Base-by-base conservation (phyloP, 2,888 invertebrate genomes). In the Lasius platythorax region DNA sequence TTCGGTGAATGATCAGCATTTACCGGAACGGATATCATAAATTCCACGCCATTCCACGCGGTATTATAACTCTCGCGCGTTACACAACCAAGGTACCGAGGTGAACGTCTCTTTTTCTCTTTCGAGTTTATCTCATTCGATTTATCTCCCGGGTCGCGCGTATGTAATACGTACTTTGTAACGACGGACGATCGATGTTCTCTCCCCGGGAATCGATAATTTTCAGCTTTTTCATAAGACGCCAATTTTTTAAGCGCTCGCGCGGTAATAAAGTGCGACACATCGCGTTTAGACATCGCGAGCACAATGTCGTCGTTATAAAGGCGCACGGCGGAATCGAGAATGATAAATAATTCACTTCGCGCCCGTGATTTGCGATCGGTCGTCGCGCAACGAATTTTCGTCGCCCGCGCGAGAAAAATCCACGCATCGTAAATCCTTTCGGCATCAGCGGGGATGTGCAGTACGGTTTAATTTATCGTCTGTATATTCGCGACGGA, bases 361-460 rank as follows among this genome's bases (percentile, higher is more conserved):
- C 23, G 70, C 83, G 72, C 82, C 73, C 5, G 82, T 90, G 88
- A 89, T 91, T 91, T 90, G 88, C 70, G 85, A 89, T 81, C 75
- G 83, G 84, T 18, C 75, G 64, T 12, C 33, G 68, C 66, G 43
- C 12, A 50, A 58, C 30, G 67, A 40, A 66, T 63, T 66, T 75
- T 82, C 63, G 50, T 75, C 72, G 74, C 46, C 40, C 15, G 40
- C 61, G 66, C 61, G 50, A 90, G 87, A 88, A 89, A 90, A 91
- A 90, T 91, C 46, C 83, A 81, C 76, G 85, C 61, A n/a, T 67
- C 85, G 87, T 91, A 91, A 91, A 91, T 91, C 86, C 37, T 30
- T 50, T 43, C 66, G 28, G 40, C 9, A 50, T 75, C 40, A 15
- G 37, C 33, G 30, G 8, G 56, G 37, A 66, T 66, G 37, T 46